A percentile compares a stretch with the other conserved stretches of the same genome.
These are phyloP conservation scores for Caenorhabditis wallacei DNA, from an alignment of 2,888 invertebrate genomes.

Conservation along the genomic window DNA sequence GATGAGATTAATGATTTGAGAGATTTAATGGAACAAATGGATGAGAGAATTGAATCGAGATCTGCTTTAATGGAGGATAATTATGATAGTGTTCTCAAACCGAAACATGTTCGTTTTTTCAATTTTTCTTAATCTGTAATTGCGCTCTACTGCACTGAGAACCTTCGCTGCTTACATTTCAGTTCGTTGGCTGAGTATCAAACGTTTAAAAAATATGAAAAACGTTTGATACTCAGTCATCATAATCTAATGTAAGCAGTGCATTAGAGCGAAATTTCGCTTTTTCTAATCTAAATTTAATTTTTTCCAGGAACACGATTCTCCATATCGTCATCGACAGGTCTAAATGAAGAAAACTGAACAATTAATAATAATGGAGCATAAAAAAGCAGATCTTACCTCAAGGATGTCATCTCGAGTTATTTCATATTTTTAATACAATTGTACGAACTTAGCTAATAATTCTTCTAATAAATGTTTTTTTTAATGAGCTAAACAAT, in stretches of 20 bases:
- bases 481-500: no score
- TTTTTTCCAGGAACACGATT: conserved; percentile 60
- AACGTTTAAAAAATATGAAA: no score
- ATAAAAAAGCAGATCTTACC: conserved; percentile 42
- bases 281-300: background rate
- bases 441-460: background rate
- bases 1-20: conserved; percentile 63
- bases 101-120: conserved; percentile 51
- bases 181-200: background rate
- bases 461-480: background rate
- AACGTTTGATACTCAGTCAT: no score
- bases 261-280: background rate
- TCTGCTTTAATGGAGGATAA: conserved; percentile 52
- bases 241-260: no score
- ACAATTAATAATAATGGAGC: conserved; percentile 3
- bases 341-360: conserved; percentile 8
- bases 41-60: conserved; percentile 58
- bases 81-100: conserved; percentile 22
- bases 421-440: background rate
- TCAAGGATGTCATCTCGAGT: conserved; percentile 57
- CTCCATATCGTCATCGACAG: conserved; percentile 49
- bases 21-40: conserved; percentile 66
- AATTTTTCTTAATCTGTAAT: conserved; percentile 1
- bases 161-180: no score
- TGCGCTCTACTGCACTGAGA: no score